Base-by-base conservation (phyloP, 1,140 invertebrate genomes). In the Drosophila asahinai region DNA sequence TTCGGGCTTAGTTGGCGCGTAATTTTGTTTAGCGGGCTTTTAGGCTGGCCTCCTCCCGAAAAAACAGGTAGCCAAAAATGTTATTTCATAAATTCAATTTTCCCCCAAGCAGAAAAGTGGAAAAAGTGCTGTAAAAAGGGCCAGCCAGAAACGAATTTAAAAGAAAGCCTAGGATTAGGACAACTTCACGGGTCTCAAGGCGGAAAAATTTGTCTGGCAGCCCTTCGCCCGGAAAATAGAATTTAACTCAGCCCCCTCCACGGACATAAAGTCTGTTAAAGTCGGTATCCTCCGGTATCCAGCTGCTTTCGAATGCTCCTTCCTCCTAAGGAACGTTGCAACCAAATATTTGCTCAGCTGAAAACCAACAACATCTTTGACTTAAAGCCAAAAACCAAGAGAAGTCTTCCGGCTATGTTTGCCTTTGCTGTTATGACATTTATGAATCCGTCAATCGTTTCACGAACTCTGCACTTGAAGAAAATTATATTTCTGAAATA, bases 11-110 rank as follows among this genome's bases (percentile, higher is more conserved):
- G 80, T 77, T 67, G 83, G 72, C 54, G 78, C 45, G 64, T 82
- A 80, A 86, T 73, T 83, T 82, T 78, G 66, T 77, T 87, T 86
- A 77, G 72, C 59, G 60, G 33, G 52, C 77, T 86, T 74, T 86
- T 74, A 80, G 72, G 77, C 83, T 48, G 36, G n/a, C 61, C 38
- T 22, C 27, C 38, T 12, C 9, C 22, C 5, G 12, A 42, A 42
- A 57, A 55, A 64, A 45, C 62, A 77, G 66, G 72, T 64, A 49
- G 62, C 52, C 30, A 19, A 76, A 77, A 76, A 73, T 65, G 40
- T 42, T 40, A 42, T 66, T 65, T 77, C 65, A 86, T 79, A 86
- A 86, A 86, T 81, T 80, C 60, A 86, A 86, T 86, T 86, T 82
- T 62, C 43, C 38, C 33, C 17, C 48, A 45, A 67, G 51, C 25